Percentiles rank a stretch among this genome's conserved stretches.
phyloP scores from a whole-genome alignment of 2,113 vertebrate species.

The Crypturellus undulatus region DNA sequence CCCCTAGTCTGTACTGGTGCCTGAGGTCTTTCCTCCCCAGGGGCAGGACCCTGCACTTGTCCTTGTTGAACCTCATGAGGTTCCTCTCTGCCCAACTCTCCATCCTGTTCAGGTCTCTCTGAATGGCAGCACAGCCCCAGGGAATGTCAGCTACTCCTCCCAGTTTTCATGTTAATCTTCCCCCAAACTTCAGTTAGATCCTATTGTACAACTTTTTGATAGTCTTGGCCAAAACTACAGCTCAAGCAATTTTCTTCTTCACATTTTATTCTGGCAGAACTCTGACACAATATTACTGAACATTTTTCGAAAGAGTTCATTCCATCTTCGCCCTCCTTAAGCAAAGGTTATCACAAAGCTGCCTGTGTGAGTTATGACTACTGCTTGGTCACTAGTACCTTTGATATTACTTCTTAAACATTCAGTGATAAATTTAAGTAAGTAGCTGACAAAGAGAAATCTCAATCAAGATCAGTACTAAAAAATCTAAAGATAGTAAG shows the following conservation, averaged over 20 bases:
- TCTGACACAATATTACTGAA: background rate
- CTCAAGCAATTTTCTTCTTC: background rate
- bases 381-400: background rate
- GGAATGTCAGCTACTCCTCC: too few species aligned
- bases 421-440: conserved; percentile 20
- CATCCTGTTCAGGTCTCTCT: too few species aligned
- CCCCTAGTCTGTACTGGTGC: too few species aligned
- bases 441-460: background rate
- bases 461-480: background rate
- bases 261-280: background rate
- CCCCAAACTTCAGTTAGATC: background rate
- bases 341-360: conserved; percentile 39
- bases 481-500: background rate
- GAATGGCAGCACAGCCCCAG: too few species aligned
- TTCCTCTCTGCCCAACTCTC: too few species aligned
- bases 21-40: too few species aligned
- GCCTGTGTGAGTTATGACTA: conserved; percentile 3
- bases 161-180: background rate
- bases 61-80: too few species aligned
- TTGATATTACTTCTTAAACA: background rate
- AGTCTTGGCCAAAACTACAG: background rate
- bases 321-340: conserved; percentile 19
- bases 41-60: too few species aligned
- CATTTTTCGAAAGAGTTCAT: background rate
- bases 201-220: background rate